A percentile compares a stretch with the other conserved stretches of the same genome.
These are phyloP conservation scores for Lophochroa leadbeateri DNA, from an alignment of 2,113 vertebrate genomes.

Conservation along the genomic window DNA sequence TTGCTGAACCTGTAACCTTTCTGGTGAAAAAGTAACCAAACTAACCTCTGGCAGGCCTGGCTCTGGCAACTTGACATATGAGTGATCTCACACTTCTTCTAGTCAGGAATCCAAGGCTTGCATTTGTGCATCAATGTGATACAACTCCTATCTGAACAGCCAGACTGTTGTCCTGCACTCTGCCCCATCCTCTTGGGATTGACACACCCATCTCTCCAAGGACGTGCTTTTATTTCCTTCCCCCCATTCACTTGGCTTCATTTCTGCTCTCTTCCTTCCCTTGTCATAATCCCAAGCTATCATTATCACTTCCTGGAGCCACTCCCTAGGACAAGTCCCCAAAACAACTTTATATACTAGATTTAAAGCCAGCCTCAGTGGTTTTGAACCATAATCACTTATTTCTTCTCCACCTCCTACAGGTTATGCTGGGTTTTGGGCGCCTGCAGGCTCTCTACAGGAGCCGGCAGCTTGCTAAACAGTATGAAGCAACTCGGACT, in stretches of 20 bases:
- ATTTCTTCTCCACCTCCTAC: background rate
- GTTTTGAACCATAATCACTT: background rate
- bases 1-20: background rate
- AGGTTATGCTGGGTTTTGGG: constrained; percentile 87
- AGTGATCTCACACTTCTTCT: background rate
- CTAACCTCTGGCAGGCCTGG: background rate
- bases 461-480: constrained; percentile 74
- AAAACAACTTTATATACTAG: background rate
- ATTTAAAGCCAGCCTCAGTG: background rate
- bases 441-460: constrained; percentile 88
- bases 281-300: background rate
- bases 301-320: background rate
- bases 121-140: background rate
- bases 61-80: accelerated
- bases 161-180: background rate
- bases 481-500: constrained; percentile 75
- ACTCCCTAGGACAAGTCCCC: background rate
- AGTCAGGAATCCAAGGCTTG: background rate
- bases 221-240: background rate
- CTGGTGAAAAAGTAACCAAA: background rate
- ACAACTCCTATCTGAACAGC: background rate
- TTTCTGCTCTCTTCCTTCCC: background rate
- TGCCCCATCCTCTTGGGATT: background rate
- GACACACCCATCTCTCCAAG: background rate
- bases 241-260: background rate